phyloP scores from a whole-genome alignment of 2,888 invertebrate genomes.

The Xanthorhoe spadicearia region DNA sequence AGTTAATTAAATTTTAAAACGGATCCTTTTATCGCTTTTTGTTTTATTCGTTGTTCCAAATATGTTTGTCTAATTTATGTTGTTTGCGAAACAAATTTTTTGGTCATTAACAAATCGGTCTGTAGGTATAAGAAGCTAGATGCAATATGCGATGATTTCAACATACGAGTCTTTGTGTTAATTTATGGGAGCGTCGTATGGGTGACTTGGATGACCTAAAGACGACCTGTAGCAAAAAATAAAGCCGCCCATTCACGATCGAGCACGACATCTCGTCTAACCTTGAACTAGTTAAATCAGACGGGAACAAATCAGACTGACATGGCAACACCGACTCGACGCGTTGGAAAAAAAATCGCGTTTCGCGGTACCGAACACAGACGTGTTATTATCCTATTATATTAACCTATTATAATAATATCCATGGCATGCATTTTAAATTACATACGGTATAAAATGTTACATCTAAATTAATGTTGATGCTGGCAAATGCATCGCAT shows the following conservation, averaged over 20 bases:
- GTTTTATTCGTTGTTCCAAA: constrained; percentile 61
- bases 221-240: constrained; percentile 77
- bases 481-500: constrained; percentile 15
- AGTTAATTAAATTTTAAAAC: constrained; percentile 76
- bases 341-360: constrained; percentile 62
- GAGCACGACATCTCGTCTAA: constrained; percentile 58
- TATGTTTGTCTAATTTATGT: constrained; percentile 59
- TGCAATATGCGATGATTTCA: constrained; percentile 49
- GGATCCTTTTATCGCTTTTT: constrained; percentile 66
- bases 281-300: constrained; percentile 81
- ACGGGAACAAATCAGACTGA: constrained; percentile 70
- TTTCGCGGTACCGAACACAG: constrained; percentile 72
- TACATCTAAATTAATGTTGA: constrained; percentile 22
- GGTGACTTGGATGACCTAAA: constrained; percentile 77
- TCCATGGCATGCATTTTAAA: constrained; percentile 50
- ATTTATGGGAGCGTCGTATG: constrained; percentile 62
- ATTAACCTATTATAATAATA: constrained; percentile 60
- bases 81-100: constrained; percentile 58
- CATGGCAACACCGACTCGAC: constrained; percentile 66
- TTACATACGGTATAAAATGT: constrained; percentile 25
- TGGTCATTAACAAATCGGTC: constrained; percentile 49
- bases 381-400: constrained; percentile 82
- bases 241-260: constrained; percentile 73
- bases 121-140: constrained; percentile 43
- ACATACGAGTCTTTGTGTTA: constrained; percentile 65